Evolutionary conservation across 2,888 invertebrate species (phyloP), one percentile per base, ranked within the genome.

Genomic region (Mythimna impura): DNA sequence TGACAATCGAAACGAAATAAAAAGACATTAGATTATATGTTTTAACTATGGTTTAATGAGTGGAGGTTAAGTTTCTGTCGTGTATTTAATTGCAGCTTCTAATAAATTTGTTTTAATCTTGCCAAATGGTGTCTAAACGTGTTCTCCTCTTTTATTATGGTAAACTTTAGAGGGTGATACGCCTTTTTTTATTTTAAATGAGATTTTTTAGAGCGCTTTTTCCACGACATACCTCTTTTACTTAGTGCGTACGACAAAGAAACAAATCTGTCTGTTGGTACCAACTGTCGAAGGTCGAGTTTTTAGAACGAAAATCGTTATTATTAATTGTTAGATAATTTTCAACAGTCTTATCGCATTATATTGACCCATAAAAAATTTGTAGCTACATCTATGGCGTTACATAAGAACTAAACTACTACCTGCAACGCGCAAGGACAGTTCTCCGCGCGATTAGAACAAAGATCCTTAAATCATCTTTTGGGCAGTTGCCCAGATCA

Each of bases 41-140:
- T 66, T 36, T 64, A 61, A 52, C 36, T 64, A 61, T 81, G 55
- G 30, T 82, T 71, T 77, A 63, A 10, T 57, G 43, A 62, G 65
- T 71, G 64, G 66, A 72, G 57, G 82, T 80, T 78, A 81, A 68
- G 79, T 81, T 82, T 82, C 55, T 62, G 68, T 73, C 71, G 60
- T 72, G 68, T 80, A 55, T 82, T 80, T 76, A 68, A 71, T 47
- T 73, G 54, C 78, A 66, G 73, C 65, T 73, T 73, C 30, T 81
- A 58, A 62, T 66, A 57, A 43, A 62, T 65, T 30, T 73, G 60
- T 78, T 73, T 67, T 70, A 55, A 82, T 73, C 79, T 81, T 81
- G 80, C 80, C 80, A 81, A 81, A 80, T 75, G 71, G 70, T 80
- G 63, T 65, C 65, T 66, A 66, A 68, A 50, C 25, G 50, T 65